phyloP scores from a whole-genome alignment of 2,888 invertebrate species.

The Taphrorychus bicolor region DNA sequence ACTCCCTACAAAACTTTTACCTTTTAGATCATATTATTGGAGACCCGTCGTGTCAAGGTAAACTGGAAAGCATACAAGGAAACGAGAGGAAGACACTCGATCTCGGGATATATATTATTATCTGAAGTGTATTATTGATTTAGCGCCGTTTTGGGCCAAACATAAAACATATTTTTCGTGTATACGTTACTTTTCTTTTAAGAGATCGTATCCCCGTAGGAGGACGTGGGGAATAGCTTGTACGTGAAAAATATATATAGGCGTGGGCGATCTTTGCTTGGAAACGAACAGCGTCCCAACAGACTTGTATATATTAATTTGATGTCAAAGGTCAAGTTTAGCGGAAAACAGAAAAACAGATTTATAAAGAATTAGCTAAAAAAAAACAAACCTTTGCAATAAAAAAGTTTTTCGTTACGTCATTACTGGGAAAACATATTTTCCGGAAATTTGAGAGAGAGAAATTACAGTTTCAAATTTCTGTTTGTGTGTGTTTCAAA shows the following conservation, averaged over 20 bases:
- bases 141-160: slow-evolving; percentile 34
- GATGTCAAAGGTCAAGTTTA: not conserved
- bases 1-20: not conserved
- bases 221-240: not conserved
- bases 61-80: not conserved
- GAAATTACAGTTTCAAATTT: not conserved
- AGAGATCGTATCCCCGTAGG: slow-evolving; percentile 8
- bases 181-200: slow-evolving; percentile 21
- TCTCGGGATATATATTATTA: slow-evolving; percentile 21
- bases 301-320: not conserved
- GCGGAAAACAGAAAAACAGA: not conserved
- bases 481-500: no score
- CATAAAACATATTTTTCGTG: slow-evolving; percentile 35
- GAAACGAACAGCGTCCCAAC: no score
- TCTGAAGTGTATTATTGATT: slow-evolving; percentile 38
- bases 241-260: slow-evolving; percentile 1
- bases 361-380: not conserved
- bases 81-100: slow-evolving; percentile 17
- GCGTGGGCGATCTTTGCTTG: slow-evolving; percentile 1
- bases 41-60: not conserved
- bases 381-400: not conserved
- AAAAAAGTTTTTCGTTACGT: no score
- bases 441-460: not conserved
- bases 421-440: no score
- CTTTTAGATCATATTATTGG: not conserved